phyloP scores from a whole-genome alignment of 2,888 invertebrate species.

The Fissipunctia ypsillon region DNA sequence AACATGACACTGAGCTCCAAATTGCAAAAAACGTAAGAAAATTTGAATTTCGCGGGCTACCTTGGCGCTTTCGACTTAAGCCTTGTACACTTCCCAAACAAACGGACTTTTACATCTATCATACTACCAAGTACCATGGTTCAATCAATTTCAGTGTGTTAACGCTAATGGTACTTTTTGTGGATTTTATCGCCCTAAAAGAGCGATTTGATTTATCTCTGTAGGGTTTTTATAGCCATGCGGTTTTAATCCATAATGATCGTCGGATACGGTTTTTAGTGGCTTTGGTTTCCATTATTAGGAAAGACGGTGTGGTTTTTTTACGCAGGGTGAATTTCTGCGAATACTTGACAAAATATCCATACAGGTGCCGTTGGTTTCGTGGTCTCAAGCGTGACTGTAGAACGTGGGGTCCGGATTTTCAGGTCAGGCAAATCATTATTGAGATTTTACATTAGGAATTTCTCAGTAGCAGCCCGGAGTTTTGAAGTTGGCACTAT shows the following conservation, averaged over 20 bases:
- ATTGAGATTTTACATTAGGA: neutral
- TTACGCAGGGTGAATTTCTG: neutral
- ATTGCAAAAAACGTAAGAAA: no score
- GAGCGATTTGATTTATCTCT: conserved; percentile 43
- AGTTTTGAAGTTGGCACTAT: neutral
- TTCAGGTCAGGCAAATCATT: neutral
- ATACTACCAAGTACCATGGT: conserved; percentile 5
- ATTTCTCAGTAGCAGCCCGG: no score
- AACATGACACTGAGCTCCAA: no score
- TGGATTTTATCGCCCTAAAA: conserved; percentile 24
- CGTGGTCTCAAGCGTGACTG: no score
- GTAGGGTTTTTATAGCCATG: conserved; percentile 27
- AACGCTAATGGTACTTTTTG: conserved; percentile 48
- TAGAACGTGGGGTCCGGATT: neutral
- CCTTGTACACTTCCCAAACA: neutral
- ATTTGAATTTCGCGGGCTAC: no score
- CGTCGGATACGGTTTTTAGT: conserved; percentile 17
- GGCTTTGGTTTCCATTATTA: conserved; percentile 2
- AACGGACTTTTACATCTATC: conserved; percentile 14
- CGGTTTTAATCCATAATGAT: conserved; percentile 46
- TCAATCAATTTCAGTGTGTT: conserved; percentile 43
- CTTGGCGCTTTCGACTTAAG: no score
- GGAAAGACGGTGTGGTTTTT: neutral
- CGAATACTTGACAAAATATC: neutral
- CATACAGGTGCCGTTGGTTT: neutral